Evolutionary conservation across 2,113 vertebrate species (phyloP).

Genomic region (Alligator sinensis): DNA sequence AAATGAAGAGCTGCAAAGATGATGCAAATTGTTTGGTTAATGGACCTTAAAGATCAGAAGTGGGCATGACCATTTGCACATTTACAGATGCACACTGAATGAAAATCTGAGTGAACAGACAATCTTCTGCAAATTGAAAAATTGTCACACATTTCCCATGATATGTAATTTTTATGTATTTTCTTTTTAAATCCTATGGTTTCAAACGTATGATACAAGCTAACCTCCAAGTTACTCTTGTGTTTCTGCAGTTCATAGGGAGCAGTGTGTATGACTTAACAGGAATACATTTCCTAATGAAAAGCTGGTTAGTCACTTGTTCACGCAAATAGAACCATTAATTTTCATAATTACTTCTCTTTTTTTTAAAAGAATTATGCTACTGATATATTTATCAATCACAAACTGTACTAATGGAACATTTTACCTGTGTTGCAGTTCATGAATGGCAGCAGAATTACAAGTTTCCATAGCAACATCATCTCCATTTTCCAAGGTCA

Average conservation of each 20-base stretch:
- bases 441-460: slow-evolving; percentile 93
- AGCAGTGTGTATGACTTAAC: slow-evolving; percentile 18
- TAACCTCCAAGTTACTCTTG: background rate
- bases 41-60: background rate
- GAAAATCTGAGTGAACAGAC: background rate
- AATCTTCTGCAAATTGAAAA: background rate
- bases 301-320: slow-evolving; percentile 45
- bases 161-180: background rate
- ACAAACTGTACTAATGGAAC: slow-evolving; percentile 79
- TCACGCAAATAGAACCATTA: slow-evolving; percentile 21
- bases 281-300: slow-evolving; percentile 14
- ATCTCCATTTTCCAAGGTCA: slow-evolving; percentile 94
- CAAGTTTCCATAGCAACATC: slow-evolving; percentile 95
- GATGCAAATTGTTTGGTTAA: background rate
- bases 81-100: background rate
- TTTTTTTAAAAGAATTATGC: slow-evolving; percentile 61
- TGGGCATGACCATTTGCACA: background rate
- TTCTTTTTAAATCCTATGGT: background rate
- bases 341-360: slow-evolving; percentile 45
- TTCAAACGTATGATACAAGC: background rate
- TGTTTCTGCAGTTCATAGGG: slow-evolving; percentile 31
- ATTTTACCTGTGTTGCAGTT: slow-evolving; percentile 88
- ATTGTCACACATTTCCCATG: background rate
- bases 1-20: background rate
- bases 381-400: slow-evolving; percentile 84